phyloP scores from a whole-genome alignment of 2,888 invertebrate genomes.

The Macrosoma leucophasiata region DNA sequence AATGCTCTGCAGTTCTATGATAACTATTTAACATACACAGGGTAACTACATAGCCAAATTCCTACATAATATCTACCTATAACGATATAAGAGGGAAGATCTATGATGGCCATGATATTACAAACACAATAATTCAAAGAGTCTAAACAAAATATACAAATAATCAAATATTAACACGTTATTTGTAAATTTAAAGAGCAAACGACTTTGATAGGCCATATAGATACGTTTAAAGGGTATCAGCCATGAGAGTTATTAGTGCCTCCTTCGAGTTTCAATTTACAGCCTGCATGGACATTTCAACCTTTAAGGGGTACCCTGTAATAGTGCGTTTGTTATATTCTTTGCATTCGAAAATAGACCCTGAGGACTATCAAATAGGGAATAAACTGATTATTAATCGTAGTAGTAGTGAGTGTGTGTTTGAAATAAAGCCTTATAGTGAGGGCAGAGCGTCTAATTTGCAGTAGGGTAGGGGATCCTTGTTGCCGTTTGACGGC shows the following conservation, averaged over 20 bases:
- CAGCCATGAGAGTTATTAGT: constrained; percentile 45
- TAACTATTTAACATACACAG: too few relatives aligned
- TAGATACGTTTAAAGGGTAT: constrained; percentile 10
- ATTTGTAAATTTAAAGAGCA: too few relatives aligned
- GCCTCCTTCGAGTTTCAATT: constrained; percentile 60
- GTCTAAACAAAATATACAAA: too few relatives aligned
- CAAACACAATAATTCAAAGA: too few relatives aligned
- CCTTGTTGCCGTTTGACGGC: constrained; percentile 64
- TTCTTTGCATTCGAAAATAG: constrained; percentile 36
- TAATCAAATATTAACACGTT: too few relatives aligned
- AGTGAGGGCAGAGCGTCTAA: constrained; percentile 31
- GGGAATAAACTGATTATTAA: constrained; percentile 37
- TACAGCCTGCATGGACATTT: constrained; percentile 63
- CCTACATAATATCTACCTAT: too few relatives aligned
- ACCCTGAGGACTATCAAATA: constrained; percentile 37
- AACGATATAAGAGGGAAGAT: too few relatives aligned
- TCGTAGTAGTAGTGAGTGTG: constrained; percentile 12
- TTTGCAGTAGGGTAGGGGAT: constrained; percentile 29
- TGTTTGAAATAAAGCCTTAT: constrained; percentile 37
- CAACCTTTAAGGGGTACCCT: constrained; percentile 55
- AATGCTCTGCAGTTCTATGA: too few relatives aligned
- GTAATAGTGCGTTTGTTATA: constrained; percentile 55
- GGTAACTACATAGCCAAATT: too few relatives aligned
- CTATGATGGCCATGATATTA: too few relatives aligned
- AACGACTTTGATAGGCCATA: too few relatives aligned